A percentile compares a stretch with the other conserved stretches of the same genome.
Evolutionary conservation across 2,888 invertebrate species (phyloP).

Genomic region (Acronicta psi): DNA sequence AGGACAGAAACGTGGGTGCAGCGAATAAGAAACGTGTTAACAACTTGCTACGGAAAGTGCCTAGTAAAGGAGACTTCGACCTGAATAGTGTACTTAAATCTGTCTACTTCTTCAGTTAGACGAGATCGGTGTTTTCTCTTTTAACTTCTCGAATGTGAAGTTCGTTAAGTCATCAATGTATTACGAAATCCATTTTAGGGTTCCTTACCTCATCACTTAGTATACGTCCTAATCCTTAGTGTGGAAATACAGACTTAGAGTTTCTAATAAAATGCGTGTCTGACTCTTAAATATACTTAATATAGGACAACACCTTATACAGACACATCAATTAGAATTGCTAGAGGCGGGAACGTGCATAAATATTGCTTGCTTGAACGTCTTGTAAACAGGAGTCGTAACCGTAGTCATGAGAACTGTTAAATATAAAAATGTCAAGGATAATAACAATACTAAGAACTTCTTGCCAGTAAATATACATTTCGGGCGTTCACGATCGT

Average conservation of each 20-base stretch:
- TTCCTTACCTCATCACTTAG: constrained; percentile 18
- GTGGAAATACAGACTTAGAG: not conserved
- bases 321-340: constrained; percentile 19
- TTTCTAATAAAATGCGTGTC: constrained; percentile 16
- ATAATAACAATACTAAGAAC: too few relatives aligned
- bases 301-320: constrained; percentile 1
- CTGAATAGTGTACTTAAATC: constrained; percentile 93
- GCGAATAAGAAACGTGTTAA: constrained; percentile 90
- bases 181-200: constrained; percentile 6
- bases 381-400: too few relatives aligned
- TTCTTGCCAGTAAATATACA: too few relatives aligned
- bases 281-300: constrained; percentile 2
- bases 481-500: too few relatives aligned
- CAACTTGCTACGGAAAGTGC: constrained; percentile 90
- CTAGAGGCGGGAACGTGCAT: constrained; percentile 26
- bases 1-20: constrained; percentile 86
- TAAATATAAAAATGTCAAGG: too few relatives aligned
- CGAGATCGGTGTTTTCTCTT: not conserved
- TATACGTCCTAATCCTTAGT: constrained; percentile 5
- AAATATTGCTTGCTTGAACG: not conserved
- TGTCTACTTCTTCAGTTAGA: constrained; percentile 95
- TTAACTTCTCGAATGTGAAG: too few relatives aligned
- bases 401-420: too few relatives aligned
- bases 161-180: constrained; percentile 1
- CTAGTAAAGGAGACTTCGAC: constrained; percentile 93